These are phyloP conservation scores for Perodicticus potto DNA, from an alignment of 2,797 vertebrate species.

Conservation along the genomic window DNA sequence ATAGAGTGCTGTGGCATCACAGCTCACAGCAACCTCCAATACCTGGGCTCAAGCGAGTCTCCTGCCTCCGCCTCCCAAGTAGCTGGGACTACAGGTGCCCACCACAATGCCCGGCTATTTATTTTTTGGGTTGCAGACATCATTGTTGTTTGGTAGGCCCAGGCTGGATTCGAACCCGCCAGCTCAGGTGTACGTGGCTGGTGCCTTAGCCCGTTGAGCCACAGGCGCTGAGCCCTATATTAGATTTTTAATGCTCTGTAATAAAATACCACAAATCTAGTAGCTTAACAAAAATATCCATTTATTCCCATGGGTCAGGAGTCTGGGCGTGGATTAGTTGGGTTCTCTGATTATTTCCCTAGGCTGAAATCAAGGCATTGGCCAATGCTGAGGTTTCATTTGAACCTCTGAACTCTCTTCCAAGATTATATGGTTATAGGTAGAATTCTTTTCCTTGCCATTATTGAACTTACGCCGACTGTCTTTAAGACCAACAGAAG, in stretches of 20 bases:
- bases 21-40: too few relatives aligned
- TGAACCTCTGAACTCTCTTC: not conserved
- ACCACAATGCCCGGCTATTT: too few relatives aligned
- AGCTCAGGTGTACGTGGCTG: too few relatives aligned
- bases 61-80: too few relatives aligned
- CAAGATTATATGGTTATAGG: not conserved
- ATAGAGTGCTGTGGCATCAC: too few relatives aligned
- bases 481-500: not conserved
- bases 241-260: not conserved
- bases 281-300: not conserved
- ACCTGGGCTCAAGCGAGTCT: too few relatives aligned
- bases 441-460: not conserved
- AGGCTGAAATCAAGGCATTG: not conserved
- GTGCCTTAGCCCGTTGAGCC: too few relatives aligned
- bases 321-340: not conserved
- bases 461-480: not conserved
- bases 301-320: not conserved
- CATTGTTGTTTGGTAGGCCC: too few relatives aligned
- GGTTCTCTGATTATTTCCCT: not conserved
- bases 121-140: too few relatives aligned
- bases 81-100: too few relatives aligned
- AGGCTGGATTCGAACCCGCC: too few relatives aligned
- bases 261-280: constrained; percentile 12
- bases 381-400: not conserved
- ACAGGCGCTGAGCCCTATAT: too few relatives aligned